Base-by-base conservation (phyloP, 2,113 vertebrate genomes). In the Otolemur garnettii region DNA sequence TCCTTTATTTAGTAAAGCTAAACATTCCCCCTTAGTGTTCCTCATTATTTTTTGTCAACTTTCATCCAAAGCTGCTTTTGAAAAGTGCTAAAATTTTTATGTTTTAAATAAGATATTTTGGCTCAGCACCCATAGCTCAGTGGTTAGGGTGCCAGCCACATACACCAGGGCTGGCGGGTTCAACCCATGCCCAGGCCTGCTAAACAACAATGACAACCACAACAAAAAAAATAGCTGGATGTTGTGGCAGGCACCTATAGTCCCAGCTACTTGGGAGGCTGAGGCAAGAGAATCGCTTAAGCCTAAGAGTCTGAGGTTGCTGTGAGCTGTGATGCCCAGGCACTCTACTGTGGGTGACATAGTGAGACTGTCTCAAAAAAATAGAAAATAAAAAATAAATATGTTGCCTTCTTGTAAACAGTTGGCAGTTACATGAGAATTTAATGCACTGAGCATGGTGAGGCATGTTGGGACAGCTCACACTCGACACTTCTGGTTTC, bases 1-100 rank as follows among this genome's bases (percentile, higher is more conserved):
- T 71, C 84, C 59, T 50, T 94, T 95, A 79, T 85, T 97, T 96
- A 66, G 86, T 86, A 94, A 96, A 84, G 62, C 62, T 78, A 74
- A 77, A 95, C 81, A 84, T 85, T 90, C 28, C 10, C 13, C 6
- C 45, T 79, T 68, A 55, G 38, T 87, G 71, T 53, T 96, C 87
- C 64, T 90, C 30, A 87, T 90, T 83, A 80, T 64, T 90, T 93
- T 93, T 93, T 92, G 55, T 71, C 75, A 82, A 78, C 50, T 92
- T 95, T 91, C 78, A 91, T 59, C 22, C 24, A 53, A 86, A 87
- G 33, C 18, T 69, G 4, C 75, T 89, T 94, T 95, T 38, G 72
- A 96, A 95, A 96, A 96, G 57, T 66, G 55, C 11, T 45, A 68
- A 78, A 45, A 66, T 55, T 92, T 88, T 50, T 9, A 9, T 50